Percentiles rank a stretch among this genome's conserved stretches.
phyloP scores from a whole-genome alignment of 2,113 vertebrate genomes.

The Thermophis baileyi region DNA sequence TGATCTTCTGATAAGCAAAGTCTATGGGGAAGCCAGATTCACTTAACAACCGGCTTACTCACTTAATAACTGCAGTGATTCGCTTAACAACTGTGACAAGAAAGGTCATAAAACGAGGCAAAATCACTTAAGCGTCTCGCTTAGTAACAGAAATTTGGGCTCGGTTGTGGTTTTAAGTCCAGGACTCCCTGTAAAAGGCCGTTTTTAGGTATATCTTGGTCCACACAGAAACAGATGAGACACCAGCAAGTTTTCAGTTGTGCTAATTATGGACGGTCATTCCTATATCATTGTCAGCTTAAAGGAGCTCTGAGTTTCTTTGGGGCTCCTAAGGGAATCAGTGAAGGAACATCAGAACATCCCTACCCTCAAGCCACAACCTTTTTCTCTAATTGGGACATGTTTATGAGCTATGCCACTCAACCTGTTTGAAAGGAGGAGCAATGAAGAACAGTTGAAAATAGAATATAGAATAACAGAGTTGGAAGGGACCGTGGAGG shows the following conservation, averaged over 20 bases:
- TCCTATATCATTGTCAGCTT: background rate
- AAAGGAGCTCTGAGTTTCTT: background rate
- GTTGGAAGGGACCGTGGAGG: no score
- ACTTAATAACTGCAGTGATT: background rate
- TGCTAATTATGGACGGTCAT: no score
- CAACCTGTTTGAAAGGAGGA: background rate
- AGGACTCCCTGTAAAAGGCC: background rate
- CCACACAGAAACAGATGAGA: background rate
- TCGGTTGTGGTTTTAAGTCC: background rate
- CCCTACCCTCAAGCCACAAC: background rate
- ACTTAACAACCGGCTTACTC: no score
- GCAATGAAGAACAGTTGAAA: background rate
- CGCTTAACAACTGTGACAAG: background rate
- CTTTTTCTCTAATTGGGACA: background rate
- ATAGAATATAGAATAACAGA: no score
- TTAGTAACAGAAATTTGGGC: background rate
- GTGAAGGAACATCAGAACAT: background rate
- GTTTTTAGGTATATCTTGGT: background rate
- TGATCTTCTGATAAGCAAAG: background rate
- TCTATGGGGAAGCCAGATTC: background rate
- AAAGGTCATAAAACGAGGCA: background rate
- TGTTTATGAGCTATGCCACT: background rate
- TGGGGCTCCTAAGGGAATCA: background rate
- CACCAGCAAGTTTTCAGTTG: background rate
- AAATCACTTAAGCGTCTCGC: background rate